Percentiles rank a stretch among this genome's conserved stretches.
Conservation (phyloP, 1,140 invertebrate species). For the Drosophila pectinifera region DNA sequence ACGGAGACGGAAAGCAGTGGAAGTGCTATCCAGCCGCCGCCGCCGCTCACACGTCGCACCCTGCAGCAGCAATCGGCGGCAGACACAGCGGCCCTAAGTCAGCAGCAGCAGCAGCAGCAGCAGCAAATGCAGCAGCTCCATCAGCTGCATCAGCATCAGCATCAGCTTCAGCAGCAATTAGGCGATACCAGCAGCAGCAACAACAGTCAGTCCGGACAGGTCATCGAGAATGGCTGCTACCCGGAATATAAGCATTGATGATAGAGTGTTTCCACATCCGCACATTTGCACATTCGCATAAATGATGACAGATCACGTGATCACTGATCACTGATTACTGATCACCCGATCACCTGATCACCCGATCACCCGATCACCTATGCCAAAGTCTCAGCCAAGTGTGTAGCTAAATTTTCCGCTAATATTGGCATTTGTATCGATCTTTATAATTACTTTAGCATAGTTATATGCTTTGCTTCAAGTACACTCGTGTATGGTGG, state of each 20-base stretch:
- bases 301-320: neutral
- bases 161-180: slow-evolving; percentile 75
- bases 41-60: slow-evolving; percentile 74
- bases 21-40: slow-evolving; percentile 84
- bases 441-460: slow-evolving; percentile 44
- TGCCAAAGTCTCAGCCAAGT: slow-evolving; percentile 22
- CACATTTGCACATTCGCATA: slow-evolving; percentile 3
- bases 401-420: slow-evolving; percentile 17
- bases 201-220: slow-evolving; percentile 85
- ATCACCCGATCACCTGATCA: neutral
- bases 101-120: slow-evolving; percentile 67
- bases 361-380: slow-evolving; percentile 15
- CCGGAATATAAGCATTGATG: slow-evolving; percentile 87
- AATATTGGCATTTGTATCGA: slow-evolving; percentile 39
- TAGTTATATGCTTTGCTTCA: slow-evolving; percentile 46
- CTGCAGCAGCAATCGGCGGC: slow-evolving; percentile 27
- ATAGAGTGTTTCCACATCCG: slow-evolving; percentile 81
- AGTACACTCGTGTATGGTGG: slow-evolving; percentile 42
- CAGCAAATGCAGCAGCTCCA: slow-evolving; percentile 52
- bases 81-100: slow-evolving; percentile 50
- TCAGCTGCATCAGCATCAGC: slow-evolving; percentile 64
- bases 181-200: slow-evolving; percentile 84
- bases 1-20: slow-evolving; percentile 85
- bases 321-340: neutral
- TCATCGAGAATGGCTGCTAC: slow-evolving; percentile 85